Conservation (phyloP, 2,888 invertebrate species). For the Phortica magna region DNA sequence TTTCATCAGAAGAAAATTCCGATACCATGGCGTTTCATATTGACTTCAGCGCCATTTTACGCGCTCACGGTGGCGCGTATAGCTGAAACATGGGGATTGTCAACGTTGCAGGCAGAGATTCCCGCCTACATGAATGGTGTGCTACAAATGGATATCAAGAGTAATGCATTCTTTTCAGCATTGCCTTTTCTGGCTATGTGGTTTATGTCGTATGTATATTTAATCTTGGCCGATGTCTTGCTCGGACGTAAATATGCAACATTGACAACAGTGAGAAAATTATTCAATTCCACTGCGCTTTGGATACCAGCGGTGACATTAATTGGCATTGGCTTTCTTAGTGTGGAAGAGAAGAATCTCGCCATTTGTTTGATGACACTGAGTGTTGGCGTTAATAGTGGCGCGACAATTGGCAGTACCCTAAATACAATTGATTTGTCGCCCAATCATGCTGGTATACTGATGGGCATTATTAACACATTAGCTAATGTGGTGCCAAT, state of each 20-base stretch:
- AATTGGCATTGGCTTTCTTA: constrained; percentile 79
- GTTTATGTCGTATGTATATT: constrained; percentile 78
- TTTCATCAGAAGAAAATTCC: constrained; percentile 63
- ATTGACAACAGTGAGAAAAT: constrained; percentile 65
- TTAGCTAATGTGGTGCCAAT: constrained; percentile 81
- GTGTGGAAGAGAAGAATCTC: constrained; percentile 69
- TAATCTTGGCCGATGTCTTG: constrained; percentile 78
- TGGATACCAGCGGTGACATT: constrained; percentile 80
- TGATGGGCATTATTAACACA: constrained; percentile 83
- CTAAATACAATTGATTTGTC: constrained; percentile 83
- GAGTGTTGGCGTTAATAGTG: constrained; percentile 78
- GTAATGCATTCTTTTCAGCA: constrained; percentile 79
- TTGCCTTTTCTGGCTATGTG: constrained; percentile 80
- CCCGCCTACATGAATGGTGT: constrained; percentile 84
- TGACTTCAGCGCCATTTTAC: constrained; percentile 83
- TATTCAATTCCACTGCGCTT: constrained; percentile 70
- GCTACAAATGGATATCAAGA: constrained; percentile 81
- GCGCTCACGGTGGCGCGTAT: constrained; percentile 79
- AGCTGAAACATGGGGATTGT: constrained; percentile 85
- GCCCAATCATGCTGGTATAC: constrained; percentile 82
- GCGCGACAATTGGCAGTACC: constrained; percentile 76
- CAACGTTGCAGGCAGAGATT: constrained; percentile 84
- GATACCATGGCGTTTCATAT: constrained; percentile 82
- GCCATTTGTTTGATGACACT: constrained; percentile 80
- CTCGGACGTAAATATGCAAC: constrained; percentile 74